Conservation (phyloP, 2,113 vertebrate genomes). For the Morone chrysops region DNA sequence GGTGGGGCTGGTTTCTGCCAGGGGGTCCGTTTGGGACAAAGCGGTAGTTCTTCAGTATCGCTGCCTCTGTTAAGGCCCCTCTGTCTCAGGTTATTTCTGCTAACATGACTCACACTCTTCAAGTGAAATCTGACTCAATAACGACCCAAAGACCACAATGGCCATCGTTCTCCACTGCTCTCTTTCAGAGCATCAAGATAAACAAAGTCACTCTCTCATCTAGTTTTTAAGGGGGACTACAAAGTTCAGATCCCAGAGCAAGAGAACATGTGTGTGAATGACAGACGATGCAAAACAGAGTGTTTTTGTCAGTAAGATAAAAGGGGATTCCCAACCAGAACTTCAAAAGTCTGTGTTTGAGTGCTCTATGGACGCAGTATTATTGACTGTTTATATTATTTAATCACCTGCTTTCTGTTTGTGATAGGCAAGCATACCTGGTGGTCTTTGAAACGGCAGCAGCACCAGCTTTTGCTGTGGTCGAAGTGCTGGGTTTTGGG, state of each 20-base stretch:
- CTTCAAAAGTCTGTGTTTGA: background rate
- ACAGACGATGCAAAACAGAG: background rate
- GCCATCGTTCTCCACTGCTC: slow-evolving; percentile 41
- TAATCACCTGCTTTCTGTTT: background rate
- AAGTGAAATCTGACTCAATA: slow-evolving; percentile 65
- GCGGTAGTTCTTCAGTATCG: slow-evolving; percentile 64
- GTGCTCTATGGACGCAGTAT: background rate
- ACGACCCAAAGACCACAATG: slow-evolving; percentile 56
- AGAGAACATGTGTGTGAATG: background rate
- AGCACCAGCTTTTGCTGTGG: slow-evolving; percentile 59
- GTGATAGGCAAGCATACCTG: slow-evolving; percentile 70
- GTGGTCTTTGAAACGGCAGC: slow-evolving; percentile 66
- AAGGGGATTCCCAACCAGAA: background rate
- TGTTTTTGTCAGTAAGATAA: background rate
- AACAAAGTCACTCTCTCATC: slow-evolving; percentile 50
- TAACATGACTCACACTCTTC: slow-evolving; percentile 64
- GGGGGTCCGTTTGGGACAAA: slow-evolving; percentile 60
- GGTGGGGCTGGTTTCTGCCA: slow-evolving; percentile 40
- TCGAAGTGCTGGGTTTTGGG: slow-evolving; percentile 67
- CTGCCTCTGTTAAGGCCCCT: slow-evolving; percentile 53
- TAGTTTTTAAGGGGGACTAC: slow-evolving; percentile 22
- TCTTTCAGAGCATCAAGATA: slow-evolving; percentile 44
- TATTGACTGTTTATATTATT: background rate
- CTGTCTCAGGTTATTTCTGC: slow-evolving; percentile 69
- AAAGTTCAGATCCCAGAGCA: slow-evolving; percentile 17